Percentiles rank a stretch among this genome's conserved stretches.
These are phyloP conservation scores for Caerostris extrusa DNA, from an alignment of 1,140 invertebrate species.

Conservation along the genomic window DNA sequence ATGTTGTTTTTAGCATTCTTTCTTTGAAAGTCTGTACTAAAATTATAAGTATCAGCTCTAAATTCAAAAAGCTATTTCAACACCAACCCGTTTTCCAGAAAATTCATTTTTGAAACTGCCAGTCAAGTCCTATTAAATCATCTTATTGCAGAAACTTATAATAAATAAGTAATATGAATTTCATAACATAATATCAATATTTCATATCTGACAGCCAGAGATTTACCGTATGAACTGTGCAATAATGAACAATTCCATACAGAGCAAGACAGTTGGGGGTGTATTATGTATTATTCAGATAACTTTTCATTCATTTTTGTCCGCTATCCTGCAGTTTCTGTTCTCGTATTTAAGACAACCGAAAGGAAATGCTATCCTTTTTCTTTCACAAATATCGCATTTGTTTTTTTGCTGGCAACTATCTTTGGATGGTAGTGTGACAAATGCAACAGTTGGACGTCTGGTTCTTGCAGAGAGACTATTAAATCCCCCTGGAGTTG, in stretches of 20 bases:
- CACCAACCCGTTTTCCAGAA: neutral
- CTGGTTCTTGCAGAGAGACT: neutral
- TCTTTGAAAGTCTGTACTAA: no score
- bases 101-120: neutral
- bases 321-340: slow-evolving; percentile 18
- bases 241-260: neutral
- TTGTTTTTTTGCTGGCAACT: neutral
- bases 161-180: neutral
- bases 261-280: neutral
- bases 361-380: neutral
- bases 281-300: slow-evolving; percentile 37
- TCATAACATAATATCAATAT: neutral
- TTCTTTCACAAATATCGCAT: neutral
- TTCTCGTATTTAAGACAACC: neutral
- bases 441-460: slow-evolving; percentile 1
- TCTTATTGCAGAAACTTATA: neutral
- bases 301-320: neutral
- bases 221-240: slow-evolving; percentile 12
- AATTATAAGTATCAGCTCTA: no score
- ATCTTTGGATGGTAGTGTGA: neutral
- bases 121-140: neutral
- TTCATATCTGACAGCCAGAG: slow-evolving; percentile 38
- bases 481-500: neutral
- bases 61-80: no score
- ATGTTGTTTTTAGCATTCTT: no score